Evolutionary conservation across 2,888 invertebrate species (phyloP), one percentile per base, ranked within the genome.

Genomic region (Schizotus pectinicornis): DNA sequence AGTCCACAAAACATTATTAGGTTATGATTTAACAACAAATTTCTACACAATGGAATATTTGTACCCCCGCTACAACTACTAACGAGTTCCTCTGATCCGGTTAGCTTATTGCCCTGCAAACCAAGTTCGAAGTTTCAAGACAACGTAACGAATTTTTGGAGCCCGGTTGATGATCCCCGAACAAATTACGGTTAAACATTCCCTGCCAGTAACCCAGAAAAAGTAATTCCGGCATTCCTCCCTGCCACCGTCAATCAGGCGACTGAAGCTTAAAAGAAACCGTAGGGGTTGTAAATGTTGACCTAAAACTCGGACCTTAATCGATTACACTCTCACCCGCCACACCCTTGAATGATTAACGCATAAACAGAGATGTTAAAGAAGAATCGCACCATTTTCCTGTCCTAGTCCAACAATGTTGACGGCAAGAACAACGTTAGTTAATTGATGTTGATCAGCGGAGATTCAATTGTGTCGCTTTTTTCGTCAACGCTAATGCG

Each of bases 151-250:
- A 22, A 22, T 22, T 22, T 22, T 22, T 22, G 22, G 22, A 5
- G 22, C 5, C 37, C 22, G 22, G 22, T 22, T 22, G 22, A 22
- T 22, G 22, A 22, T 22, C 22, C 5, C 22, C 5, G 45, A 49
- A 56, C 55, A 56, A 60, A 60, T 56, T 55, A 56, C 56, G 38
- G 43, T 39, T 54, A 56, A 52, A 54, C 52, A 36, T 47, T 60
- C 48, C 39, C 55, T 48, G 35, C 61, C 49, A 34, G 41, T 53
- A 37, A 54, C 55, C 52, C 45, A 34, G 22, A 41, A 38, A 48
- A 61, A 61, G 56, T 52, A 56, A 56, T 55, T 61, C 54, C 43
- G 51, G 51, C 55, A 61, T 58, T 61, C 55, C 55, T 37, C 31
- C 35, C 51, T 12, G 48, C 53, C 42, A 46, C 35, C 61, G 57